Conservation (phyloP, 2,797 vertebrate genomes). For the Thaleichthys pacificus region DNA sequence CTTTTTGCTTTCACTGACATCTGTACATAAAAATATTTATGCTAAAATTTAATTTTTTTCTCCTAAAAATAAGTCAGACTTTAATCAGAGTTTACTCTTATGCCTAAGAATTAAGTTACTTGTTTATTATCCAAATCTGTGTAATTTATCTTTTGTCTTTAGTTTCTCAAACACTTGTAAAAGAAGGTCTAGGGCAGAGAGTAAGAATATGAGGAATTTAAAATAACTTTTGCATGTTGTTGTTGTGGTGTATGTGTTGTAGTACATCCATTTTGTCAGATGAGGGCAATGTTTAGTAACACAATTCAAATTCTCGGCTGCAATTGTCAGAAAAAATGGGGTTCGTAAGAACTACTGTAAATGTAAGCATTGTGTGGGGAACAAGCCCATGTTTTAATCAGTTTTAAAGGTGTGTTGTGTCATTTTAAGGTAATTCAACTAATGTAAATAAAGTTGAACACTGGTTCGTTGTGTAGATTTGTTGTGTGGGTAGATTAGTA, state of each 20-base stretch:
- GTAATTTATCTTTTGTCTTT: neutral
- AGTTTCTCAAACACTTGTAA: no score
- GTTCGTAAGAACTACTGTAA: no score
- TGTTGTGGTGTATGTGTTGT: no score
- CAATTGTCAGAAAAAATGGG: no score
- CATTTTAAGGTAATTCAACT: constrained; percentile 55
- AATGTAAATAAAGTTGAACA: constrained; percentile 60
- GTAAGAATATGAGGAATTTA: no score
- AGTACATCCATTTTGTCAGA: neutral
- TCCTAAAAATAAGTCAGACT: neutral
- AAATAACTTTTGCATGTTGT: no score
- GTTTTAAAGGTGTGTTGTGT: neutral
- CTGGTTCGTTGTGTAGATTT: neutral
- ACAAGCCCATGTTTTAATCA: constrained; percentile 31
- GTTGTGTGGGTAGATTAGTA: no score
- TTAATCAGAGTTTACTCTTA: neutral
- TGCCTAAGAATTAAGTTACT: neutral
- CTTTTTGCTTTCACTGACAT: neutral
- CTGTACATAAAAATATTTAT: neutral
- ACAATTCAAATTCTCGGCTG: neutral
- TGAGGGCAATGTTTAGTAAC: neutral
- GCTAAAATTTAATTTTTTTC: neutral
- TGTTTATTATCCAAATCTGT: neutral
- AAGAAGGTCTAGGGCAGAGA: no score
- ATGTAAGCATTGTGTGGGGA: no score